Percentiles rank a stretch among this genome's conserved stretches.
Evolutionary conservation across 2,888 invertebrate genomes (phyloP).

Genomic region (Lasioglossum lativentre): DNA sequence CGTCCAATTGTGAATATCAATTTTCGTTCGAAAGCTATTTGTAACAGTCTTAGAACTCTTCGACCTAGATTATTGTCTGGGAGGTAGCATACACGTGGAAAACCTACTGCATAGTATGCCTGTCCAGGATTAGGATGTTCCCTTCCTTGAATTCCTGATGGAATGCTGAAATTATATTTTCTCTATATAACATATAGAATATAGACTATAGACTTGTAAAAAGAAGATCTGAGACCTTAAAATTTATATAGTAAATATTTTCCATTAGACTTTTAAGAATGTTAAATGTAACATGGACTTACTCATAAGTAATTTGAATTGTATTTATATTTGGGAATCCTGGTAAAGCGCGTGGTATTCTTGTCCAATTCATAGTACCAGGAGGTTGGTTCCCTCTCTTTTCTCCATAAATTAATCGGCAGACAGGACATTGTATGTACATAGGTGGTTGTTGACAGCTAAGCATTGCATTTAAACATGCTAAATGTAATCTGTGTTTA

Average conservation of each 20-base stretch:
- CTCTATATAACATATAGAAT: not conserved
- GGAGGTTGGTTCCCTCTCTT: slow-evolving; percentile 92
- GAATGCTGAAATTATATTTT: slow-evolving; percentile 87
- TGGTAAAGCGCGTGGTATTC: slow-evolving; percentile 89
- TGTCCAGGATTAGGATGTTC: slow-evolving; percentile 93
- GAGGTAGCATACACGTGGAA: slow-evolving; percentile 92
- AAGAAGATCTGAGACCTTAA: not conserved
- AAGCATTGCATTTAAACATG: slow-evolving; percentile 92
- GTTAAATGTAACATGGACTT: slow-evolving; percentile 78
- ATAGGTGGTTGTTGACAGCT: slow-evolving; percentile 87
- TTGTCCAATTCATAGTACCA: slow-evolving; percentile 93
- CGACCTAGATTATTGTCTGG: slow-evolving; percentile 94
- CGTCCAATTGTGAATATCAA: slow-evolving; percentile 94
- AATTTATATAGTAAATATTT: not conserved
- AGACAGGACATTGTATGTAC: slow-evolving; percentile 94
- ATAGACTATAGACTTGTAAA: not conserved
- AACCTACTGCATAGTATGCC: slow-evolving; percentile 95
- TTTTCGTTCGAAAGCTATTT: slow-evolving; percentile 93
- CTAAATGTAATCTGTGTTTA: slow-evolving; percentile 92
- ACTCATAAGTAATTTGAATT: slow-evolving; percentile 94
- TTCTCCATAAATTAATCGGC: slow-evolving; percentile 94
- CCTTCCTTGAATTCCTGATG: slow-evolving; percentile 92
- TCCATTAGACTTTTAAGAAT: not conserved
- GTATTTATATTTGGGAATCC: slow-evolving; percentile 89
- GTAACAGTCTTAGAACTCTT: slow-evolving; percentile 90